Percentiles rank a stretch among this genome's conserved stretches.
phyloP scores from a whole-genome alignment of 2,888 invertebrate genomes.

The Drosophila macrospina region DNA sequence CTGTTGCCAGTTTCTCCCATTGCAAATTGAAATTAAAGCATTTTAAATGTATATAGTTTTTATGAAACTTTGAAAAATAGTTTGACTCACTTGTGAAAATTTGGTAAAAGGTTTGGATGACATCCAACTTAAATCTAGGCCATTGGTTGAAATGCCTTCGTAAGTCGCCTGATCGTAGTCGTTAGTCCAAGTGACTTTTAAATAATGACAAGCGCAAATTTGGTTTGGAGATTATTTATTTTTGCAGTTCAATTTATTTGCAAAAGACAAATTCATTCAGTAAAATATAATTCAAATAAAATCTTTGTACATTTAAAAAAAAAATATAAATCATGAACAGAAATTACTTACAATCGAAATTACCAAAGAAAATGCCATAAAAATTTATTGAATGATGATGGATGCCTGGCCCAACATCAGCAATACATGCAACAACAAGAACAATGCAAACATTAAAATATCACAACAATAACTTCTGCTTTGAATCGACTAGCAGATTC shows the following conservation, averaged over 20 bases:
- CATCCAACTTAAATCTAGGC: slow-evolving; percentile 9
- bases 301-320: not conserved
- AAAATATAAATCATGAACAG: not conserved
- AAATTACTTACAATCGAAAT: slow-evolving; percentile 8
- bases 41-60: slow-evolving; percentile 21
- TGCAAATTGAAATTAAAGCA: slow-evolving; percentile 27
- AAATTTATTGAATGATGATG: slow-evolving; percentile 53
- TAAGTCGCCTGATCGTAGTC: slow-evolving; percentile 38
- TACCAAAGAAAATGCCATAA: slow-evolving; percentile 45
- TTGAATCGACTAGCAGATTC: slow-evolving; percentile 45
- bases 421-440: not conserved
- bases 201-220: slow-evolving; percentile 36
- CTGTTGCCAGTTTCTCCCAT: slow-evolving; percentile 16
- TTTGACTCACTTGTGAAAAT: slow-evolving; percentile 61
- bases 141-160: slow-evolving; percentile 41
- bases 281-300: not conserved
- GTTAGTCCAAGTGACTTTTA: slow-evolving; percentile 61
- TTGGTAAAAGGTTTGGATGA: slow-evolving; percentile 4
- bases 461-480: slow-evolving; percentile 25
- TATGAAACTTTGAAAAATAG: slow-evolving; percentile 24
- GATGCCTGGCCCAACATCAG: slow-evolving; percentile 25
- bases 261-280: no score
- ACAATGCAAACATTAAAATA: slow-evolving; percentile 1
- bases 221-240: no score
- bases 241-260: no score